Conservation (phyloP, 2,797 vertebrate species). For the Dromococcyx pavoninus region DNA sequence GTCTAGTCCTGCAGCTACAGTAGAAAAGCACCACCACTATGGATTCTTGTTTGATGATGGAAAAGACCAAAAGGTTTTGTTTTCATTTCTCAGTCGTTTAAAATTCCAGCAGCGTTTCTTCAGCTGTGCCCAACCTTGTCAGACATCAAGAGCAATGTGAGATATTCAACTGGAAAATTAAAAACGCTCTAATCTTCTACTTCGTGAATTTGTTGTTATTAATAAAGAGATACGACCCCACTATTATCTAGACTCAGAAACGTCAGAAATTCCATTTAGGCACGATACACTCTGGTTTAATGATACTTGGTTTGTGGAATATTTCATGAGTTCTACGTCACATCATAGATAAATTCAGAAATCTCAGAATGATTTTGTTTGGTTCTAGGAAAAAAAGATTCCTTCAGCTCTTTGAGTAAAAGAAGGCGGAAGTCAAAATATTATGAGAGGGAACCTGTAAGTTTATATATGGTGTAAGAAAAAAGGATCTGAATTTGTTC, state of each 20-base stretch:
- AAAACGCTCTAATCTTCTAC: conserved; percentile 34
- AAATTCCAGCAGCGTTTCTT: neutral
- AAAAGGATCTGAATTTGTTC: neutral
- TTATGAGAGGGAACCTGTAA: neutral
- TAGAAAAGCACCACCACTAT: neutral
- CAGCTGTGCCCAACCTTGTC: neutral
- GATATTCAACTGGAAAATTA: conserved; percentile 48
- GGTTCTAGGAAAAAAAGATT: neutral
- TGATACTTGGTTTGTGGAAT: neutral
- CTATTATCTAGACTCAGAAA: neutral
- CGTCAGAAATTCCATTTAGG: neutral
- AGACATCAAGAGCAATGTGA: conserved; percentile 35
- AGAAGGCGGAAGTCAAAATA: neutral
- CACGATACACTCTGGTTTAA: neutral
- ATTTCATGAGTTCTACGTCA: neutral
- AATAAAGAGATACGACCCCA: neutral
- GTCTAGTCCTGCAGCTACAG: neutral
- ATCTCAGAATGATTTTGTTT: neutral
- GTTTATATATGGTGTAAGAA: neutral
- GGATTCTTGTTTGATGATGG: neutral
- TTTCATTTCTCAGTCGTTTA: neutral
- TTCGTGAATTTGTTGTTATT: conserved; percentile 22
- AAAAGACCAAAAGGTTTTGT: neutral
- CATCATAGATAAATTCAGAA: neutral
- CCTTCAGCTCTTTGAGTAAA: neutral